Evolutionary conservation across 2,113 vertebrate species (phyloP).

Genomic region (Lophotis ruficrista): DNA sequence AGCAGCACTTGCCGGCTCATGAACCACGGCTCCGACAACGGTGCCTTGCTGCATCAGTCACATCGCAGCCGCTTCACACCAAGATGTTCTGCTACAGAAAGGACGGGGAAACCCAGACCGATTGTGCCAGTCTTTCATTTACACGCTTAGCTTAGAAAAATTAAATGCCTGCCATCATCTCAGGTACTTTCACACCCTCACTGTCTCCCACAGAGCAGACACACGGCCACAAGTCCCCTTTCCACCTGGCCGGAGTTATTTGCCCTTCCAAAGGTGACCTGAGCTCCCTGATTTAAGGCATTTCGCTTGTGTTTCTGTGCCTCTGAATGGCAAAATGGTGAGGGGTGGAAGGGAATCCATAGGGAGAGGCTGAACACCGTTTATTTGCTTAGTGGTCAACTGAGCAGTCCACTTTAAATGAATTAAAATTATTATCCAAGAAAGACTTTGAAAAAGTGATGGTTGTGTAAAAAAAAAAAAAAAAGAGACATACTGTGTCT

Average conservation of each 20-base stretch:
- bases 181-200: not conserved
- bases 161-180: not conserved
- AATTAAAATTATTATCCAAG: not conserved
- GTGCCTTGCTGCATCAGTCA: constrained; percentile 8
- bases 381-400: not conserved
- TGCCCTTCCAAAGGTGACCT: not conserved
- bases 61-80: constrained; percentile 28
- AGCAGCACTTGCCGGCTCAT: not conserved
- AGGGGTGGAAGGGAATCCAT: not conserved
- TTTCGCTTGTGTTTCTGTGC: not conserved
- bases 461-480: not conserved
- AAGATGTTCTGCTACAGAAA: constrained; percentile 2
- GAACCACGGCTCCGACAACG: not conserved
- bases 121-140: constrained; percentile 10
- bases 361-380: not conserved
- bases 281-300: not conserved
- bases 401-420: not conserved
- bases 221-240: not conserved
- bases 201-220: not conserved
- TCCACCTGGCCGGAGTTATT: not conserved
- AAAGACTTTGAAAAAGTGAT: not conserved
- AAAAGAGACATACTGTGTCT: not conserved
- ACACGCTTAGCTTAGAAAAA: not conserved
- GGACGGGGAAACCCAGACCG: not conserved
- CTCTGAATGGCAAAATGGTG: rapidly evolving